These are phyloP conservation scores for Ia io DNA, from an alignment of 2,113 vertebrate species.

Conservation along the genomic window DNA sequence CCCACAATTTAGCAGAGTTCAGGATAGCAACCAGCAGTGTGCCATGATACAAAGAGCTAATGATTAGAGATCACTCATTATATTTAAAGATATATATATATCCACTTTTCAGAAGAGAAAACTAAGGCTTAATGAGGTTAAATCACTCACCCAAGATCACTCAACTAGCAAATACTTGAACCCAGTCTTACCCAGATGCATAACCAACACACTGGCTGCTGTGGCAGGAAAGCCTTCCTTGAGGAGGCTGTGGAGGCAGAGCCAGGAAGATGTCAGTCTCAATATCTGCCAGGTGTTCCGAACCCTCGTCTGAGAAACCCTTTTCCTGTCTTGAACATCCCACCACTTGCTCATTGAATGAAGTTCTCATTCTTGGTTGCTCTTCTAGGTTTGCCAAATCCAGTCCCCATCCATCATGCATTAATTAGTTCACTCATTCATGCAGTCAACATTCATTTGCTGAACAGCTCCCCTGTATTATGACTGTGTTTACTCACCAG, in stretches of 20 bases:
- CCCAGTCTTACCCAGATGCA: neutral
- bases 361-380: neutral
- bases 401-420: neutral
- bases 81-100: neutral
- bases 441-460: neutral
- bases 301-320: neutral
- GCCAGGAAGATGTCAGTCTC: neutral
- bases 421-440: neutral
- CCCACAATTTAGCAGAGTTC: neutral
- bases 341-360: neutral
- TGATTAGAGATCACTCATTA: neutral
- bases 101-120: constrained; percentile 42
- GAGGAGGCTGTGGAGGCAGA: neutral
- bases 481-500: neutral
- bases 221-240: neutral
- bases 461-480: neutral
- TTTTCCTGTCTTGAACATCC: neutral
- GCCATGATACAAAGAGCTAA: neutral
- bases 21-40: fast-evolving
- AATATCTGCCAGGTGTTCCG: neutral
- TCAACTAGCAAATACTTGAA: neutral
- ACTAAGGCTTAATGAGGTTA: neutral
- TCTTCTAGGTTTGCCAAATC: neutral
- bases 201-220: too few relatives aligned
- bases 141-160: neutral